Base-by-base conservation (phyloP, 2,888 invertebrate genomes). In the Sepiola atlantica region DNA sequence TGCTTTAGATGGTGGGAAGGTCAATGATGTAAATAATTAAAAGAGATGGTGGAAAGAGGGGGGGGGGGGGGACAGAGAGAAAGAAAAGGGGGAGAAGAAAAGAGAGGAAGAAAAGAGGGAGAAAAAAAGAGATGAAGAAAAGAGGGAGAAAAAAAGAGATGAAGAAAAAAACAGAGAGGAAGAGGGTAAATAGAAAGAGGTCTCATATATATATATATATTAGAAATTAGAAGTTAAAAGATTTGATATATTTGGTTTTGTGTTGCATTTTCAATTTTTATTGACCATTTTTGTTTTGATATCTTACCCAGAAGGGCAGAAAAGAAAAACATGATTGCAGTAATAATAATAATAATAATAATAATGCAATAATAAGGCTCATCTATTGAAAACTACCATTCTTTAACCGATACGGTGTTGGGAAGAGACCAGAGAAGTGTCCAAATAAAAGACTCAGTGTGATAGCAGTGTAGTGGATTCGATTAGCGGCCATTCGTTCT, bases 381-480 rank as follows among this genome's bases (percentile, higher is more conserved):
- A 77, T 77, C 77, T 77, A 77, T 77, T 77, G 77, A n/a, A 32
- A 35, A 35, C 57, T 55, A 61, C 35, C 92, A 55, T 55, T 91
- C 90, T 45, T 32, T 96, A 97, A 96, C 95, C 97, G 95, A 95
- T 95, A 97, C 12, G 97, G 97, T 16, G 96, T 94, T 90, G 96
- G 96, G 95, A 96, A 97, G 94, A 96, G 95, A 57, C 96, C 96
- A 94, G 96, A 96, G 95, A 96, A 97, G 95, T 96, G 96, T 32
- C 96, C 96, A 95, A 95, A 95, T 77, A 96, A 94, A n/a, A 96
- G 92, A 94, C 95, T 95, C n/a, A 95, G 94, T 91, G 95, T 95
- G 61, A 96, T 95, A 94, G 95, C 95, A 90, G 94, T 94, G 94
- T 95, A 95, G 93, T 94, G 95, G 55, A 93, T 35, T 28, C 32